Evolutionary conservation across 2,113 vertebrate species (phyloP), one percentile per base, ranked within the genome.

Genomic region (Noturus placidus): DNA sequence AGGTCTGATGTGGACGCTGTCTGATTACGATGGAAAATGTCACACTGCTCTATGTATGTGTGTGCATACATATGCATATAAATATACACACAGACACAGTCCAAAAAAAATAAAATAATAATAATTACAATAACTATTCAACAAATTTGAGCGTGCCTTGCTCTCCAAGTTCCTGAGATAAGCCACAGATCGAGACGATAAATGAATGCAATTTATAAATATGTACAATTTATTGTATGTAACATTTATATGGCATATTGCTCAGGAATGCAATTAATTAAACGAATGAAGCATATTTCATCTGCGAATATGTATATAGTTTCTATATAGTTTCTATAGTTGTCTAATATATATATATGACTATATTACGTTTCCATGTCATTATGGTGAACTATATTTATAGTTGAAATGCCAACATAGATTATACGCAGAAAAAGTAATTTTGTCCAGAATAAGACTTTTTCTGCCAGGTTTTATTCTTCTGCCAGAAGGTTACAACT

Each of bases 21-120:
- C 85, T 92, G 85, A 84, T 89, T 92, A 91, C 91, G 87, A 79
- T 83, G 85, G 90, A 92, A 89, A 91, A 90, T 93, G 91, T 93
- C 89, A 93, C 70, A 59, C 79, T 61, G 33, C 15, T 84, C 42
- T 79, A 65, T 69, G 54, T 88, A 88, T 89, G 89, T 88, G 76
- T 90, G 76, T 74, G 54, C 15, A 42, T 77, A 57, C 25, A 72
- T 83, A 86, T 59, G 19, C 77, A 85, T 81, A 59, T 50, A 78
- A 9, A 78, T 54, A 54, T 78, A 78, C 17, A 78, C 3, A 30
- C 30, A 17, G 9, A 13, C 13, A n/a, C 20, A 6, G 11, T 2
- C 42, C 35, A 67, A 67, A 7, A 69, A 30, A 14, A 13, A 65
- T 6, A 27, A n/a, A 10, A 13, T n/a, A 30, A 67, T 0, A 1